Evolutionary conservation across 2,888 invertebrate species (phyloP).

Genomic region (Oligia fasciuncula): DNA sequence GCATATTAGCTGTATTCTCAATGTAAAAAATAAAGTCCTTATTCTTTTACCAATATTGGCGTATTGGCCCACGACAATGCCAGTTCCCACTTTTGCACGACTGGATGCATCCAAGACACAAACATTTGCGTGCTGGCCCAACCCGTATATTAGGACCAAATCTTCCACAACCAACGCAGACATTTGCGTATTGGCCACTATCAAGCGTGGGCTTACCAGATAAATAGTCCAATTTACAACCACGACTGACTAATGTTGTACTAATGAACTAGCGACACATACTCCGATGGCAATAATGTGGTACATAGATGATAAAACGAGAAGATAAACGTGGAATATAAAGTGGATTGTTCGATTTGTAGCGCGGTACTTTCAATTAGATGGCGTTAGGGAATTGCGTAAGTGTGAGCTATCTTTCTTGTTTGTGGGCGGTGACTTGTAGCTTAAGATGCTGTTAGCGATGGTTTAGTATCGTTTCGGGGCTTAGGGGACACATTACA

Average conservation of each 20-base stretch:
- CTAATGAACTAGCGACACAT: conserved; percentile 86
- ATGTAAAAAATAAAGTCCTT: conserved; percentile 26
- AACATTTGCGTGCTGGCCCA: conserved; percentile 3
- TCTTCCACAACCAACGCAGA: conserved; percentile 11
- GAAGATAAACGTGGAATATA: conserved; percentile 56
- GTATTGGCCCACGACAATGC: neutral
- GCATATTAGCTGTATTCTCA: conserved; percentile 22
- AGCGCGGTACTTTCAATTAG: conserved; percentile 53
- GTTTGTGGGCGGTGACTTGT: conserved; percentile 53
- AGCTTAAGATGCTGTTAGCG: conserved; percentile 27
- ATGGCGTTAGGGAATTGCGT: conserved; percentile 48
- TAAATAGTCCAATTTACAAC: conserved; percentile 84
- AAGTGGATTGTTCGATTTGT: conserved; percentile 58
- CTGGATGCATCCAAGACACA: neutral
- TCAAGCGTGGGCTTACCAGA: conserved; percentile 79
- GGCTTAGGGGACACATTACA: neutral
- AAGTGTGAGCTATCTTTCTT: conserved; percentile 27
- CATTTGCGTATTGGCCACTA: conserved; percentile 55
- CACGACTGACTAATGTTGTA: conserved; percentile 81
- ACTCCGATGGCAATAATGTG: conserved; percentile 62
- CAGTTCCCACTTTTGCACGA: neutral
- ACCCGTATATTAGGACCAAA: neutral
- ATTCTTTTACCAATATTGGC: conserved; percentile 18
- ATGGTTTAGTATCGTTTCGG: conserved; percentile 26
- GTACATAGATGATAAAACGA: conserved; percentile 61